phyloP scores from a whole-genome alignment of 2,113 vertebrate species.

The Lutjanus erythropterus region DNA sequence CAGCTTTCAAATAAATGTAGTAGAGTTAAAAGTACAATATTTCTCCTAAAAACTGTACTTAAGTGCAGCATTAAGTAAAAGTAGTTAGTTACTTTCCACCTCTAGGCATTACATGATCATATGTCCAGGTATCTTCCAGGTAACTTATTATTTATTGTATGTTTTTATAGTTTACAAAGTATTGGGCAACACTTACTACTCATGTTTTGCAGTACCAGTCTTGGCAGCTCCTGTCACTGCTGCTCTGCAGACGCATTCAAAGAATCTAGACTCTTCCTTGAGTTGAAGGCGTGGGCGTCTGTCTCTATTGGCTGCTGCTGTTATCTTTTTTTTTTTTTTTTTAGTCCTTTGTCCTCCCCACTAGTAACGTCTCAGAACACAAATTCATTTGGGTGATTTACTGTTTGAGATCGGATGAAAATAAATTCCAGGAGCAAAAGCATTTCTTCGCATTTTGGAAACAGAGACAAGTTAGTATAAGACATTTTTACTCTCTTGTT shows the following conservation, averaged over 20 bases:
- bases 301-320: slow-evolving; percentile 35
- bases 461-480: slow-evolving; percentile 67
- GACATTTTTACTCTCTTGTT: slow-evolving; percentile 13
- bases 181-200: background rate
- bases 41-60: too few species aligned
- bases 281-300: background rate
- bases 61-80: too few species aligned
- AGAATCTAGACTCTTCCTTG: slow-evolving; percentile 11
- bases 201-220: background rate
- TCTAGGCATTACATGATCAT: background rate
- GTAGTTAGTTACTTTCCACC: background rate
- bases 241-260: background rate
- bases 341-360: background rate
- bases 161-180: background rate
- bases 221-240: background rate
- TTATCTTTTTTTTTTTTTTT: background rate
- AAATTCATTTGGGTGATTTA: slow-evolving; percentile 3
- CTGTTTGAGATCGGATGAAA: background rate
- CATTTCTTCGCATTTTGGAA: slow-evolving; percentile 1
- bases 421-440: background rate
- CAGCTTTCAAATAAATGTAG: too few species aligned
- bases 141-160: background rate
- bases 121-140: background rate
- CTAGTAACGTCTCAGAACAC: background rate
- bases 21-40: too few species aligned